phyloP scores from a whole-genome alignment of 92 coral and sea anemone species.

The Nematostella vectensis region DNA sequence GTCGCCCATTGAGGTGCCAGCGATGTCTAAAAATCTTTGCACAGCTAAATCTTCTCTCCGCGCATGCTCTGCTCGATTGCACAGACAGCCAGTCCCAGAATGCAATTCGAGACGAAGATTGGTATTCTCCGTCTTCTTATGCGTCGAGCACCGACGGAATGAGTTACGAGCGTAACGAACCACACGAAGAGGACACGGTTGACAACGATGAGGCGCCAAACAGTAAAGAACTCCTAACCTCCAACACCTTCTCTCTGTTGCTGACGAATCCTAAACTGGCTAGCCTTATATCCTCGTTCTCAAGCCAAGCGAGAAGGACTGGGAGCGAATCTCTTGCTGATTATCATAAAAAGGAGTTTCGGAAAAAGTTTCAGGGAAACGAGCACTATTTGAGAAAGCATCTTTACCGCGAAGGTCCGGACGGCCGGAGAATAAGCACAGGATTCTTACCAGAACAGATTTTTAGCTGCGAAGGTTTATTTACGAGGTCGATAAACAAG shows the following conservation, averaged over 20 bases:
- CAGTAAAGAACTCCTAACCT: background rate
- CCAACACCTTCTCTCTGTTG: conserved; percentile 3
- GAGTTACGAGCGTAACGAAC: background rate
- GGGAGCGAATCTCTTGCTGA: conserved; percentile 65
- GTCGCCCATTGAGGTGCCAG: no score
- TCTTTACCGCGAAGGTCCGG: conserved; percentile 52
- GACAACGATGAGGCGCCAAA: background rate
- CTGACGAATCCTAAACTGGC: conserved; percentile 44
- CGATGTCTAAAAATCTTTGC: conserved; percentile 16
- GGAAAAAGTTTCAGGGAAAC: conserved; percentile 80
- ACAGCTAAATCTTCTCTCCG: conserved; percentile 17
- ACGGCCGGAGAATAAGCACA: conserved; percentile 1
- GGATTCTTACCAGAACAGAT: background rate
- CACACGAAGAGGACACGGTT: background rate
- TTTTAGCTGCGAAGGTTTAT: background rate
- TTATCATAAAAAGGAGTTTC: conserved; percentile 68
- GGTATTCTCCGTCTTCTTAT: background rate
- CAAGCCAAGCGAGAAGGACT: conserved; percentile 32
- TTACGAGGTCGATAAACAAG: background rate
- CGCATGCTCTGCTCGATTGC: conserved; percentile 18
- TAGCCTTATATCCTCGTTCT: conserved; percentile 59
- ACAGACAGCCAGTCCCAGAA: background rate
- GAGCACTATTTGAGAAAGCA: conserved; percentile 80
- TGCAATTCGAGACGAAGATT: background rate
- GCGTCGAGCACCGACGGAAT: background rate